Evolutionary conservation across 2,888 invertebrate genomes (phyloP), one percentile per base, ranked within the genome.

Genomic region (Tridacna crocea): DNA sequence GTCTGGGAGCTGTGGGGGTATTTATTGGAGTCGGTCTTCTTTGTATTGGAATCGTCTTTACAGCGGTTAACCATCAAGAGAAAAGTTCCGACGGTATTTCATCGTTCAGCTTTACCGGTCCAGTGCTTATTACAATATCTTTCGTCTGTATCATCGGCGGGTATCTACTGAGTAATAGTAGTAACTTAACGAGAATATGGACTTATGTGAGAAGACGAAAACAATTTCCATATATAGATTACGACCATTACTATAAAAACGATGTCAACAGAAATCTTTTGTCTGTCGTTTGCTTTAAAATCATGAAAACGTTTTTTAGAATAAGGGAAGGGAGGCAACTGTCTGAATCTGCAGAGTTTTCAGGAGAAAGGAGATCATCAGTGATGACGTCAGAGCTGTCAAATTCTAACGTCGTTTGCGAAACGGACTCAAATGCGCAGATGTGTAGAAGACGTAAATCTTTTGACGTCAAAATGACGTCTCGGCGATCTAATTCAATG

Each of bases 1-100:
- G 80, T 0, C 46, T 84, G 17, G 83, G 83, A 17, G 75, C 83
- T 0, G 80, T 80, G 15, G 22, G 80, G 19, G 79, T 84, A 13
- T 76, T 84, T 19, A 46, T 75, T 15, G 83, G 83, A 24, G 73
- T 80, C 13, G 68, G 75, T 10, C 55, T 80, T 4, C 36, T 78
- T 1, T 51, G 80, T 8, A 61, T 76, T 26, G 83, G 83, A 3
- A 73, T 78, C 17, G 80, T 76, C 13, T 84, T 84, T 72, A 79
- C 83, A 0, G 55, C 55, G 0, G 83, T 84, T 12, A 78, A 78
- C 15, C 47, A 66, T 24, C 48, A 65, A 13, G 76, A 70, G 24
- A 22, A 68, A 17, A 58, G 47, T 11, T 24, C 46, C 0, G 72
- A 68, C 6, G 48, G 63, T 4, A 36, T 55, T 6, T 48, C 60